These are phyloP conservation scores for Petroica traversi DNA, from an alignment of 2,113 vertebrate species.

Conservation along the genomic window DNA sequence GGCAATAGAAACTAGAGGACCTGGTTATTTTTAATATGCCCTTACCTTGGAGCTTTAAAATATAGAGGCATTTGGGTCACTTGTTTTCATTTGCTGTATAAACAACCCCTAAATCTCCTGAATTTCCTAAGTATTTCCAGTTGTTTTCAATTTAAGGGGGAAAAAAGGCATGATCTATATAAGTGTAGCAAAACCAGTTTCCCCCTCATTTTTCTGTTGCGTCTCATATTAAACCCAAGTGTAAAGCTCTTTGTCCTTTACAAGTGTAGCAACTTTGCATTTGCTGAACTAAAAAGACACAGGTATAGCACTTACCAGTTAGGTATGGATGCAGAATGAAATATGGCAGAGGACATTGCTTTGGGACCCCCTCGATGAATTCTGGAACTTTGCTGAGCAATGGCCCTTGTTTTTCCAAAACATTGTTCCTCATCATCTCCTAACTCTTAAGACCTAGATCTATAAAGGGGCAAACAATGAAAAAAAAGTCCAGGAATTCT, in stretches of 20 bases:
- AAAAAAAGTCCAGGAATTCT: neutral
- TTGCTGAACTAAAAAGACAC: neutral
- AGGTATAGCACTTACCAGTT: neutral
- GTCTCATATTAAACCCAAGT: neutral
- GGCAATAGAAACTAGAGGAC: neutral
- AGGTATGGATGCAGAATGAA: neutral
- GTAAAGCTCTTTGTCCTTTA: neutral
- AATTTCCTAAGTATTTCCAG: slow-evolving; percentile 47
- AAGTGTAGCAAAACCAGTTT: neutral
- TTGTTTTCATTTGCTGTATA: slow-evolving; percentile 51
- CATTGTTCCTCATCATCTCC: neutral
- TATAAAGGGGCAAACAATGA: neutral
- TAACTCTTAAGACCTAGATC: neutral
- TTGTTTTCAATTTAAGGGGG: slow-evolving; percentile 14
- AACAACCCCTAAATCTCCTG: slow-evolving; percentile 25
- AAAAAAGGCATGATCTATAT: neutral
- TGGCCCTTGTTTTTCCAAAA: neutral
- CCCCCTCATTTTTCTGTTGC: neutral
- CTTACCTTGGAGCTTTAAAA: slow-evolving; percentile 28
- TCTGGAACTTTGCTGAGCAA: neutral
- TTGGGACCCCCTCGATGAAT: neutral
- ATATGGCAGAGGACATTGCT: neutral
- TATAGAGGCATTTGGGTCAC: slow-evolving; percentile 9
- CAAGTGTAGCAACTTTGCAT: neutral
- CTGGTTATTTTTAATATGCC: slow-evolving; percentile 42